Conservation (phyloP, 2,113 vertebrate genomes). For the Aythya baeri region DNA sequence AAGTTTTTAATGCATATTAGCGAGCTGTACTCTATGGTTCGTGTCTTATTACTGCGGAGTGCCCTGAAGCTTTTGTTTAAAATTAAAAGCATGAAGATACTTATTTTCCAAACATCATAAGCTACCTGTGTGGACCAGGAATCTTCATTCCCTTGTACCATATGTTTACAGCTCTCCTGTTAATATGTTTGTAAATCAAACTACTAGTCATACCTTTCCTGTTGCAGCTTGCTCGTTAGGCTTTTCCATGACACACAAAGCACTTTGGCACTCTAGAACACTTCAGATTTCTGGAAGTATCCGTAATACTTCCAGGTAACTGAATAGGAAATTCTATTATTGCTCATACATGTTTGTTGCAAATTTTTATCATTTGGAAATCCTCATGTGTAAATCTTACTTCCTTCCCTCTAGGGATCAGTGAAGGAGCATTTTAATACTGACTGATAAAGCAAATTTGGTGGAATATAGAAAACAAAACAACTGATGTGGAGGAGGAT, state of each 20-base stretch:
- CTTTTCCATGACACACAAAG: neutral
- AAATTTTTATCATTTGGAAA: conserved; percentile 35
- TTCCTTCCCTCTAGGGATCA: conserved; percentile 21
- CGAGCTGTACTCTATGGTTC: neutral
- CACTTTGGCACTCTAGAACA: neutral
- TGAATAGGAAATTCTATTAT: conserved; percentile 11
- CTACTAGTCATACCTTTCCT: neutral
- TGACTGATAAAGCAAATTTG: neutral
- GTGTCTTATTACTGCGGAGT: neutral
- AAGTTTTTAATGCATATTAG: neutral
- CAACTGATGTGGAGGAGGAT: neutral
- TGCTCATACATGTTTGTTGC: neutral
- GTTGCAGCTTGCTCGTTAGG: neutral
- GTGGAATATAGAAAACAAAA: neutral
- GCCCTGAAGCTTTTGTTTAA: neutral
- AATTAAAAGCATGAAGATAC: neutral
- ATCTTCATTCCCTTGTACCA: neutral
- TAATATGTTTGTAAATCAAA: neutral
- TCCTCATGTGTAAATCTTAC: neutral
- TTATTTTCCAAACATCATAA: neutral
- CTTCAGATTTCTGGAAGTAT: neutral
- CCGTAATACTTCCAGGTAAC: neutral
- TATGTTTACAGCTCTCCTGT: neutral
- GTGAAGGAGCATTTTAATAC: neutral
- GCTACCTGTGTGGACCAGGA: neutral